Conservation (phyloP, 2,888 invertebrate species). For the Chloromyia formosa region DNA sequence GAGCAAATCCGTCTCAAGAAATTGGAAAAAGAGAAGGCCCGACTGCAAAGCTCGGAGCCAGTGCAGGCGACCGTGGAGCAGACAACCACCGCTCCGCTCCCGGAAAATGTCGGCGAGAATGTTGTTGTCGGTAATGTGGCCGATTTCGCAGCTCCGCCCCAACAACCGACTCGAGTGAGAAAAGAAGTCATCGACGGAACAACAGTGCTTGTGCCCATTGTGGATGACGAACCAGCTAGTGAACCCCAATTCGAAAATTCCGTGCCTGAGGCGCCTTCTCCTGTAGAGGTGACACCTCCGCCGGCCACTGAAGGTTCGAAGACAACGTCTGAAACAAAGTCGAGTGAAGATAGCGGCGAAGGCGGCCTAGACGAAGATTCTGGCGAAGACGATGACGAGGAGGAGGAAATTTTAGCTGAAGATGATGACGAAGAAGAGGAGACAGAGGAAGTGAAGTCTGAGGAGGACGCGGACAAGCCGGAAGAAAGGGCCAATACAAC, state of each 20-base stretch:
- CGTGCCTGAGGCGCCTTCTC: background rate
- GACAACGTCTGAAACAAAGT: constrained; percentile 26
- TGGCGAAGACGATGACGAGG: constrained; percentile 48
- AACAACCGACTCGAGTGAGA: constrained; percentile 52
- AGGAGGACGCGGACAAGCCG: constrained; percentile 45
- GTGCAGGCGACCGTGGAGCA: constrained; percentile 24
- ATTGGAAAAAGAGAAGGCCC: background rate
- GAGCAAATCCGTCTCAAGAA: constrained; percentile 50
- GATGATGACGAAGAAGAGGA: constrained; percentile 52
- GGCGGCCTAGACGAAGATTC: constrained; percentile 21
- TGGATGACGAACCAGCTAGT: constrained; percentile 23
- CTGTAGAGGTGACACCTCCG: background rate
- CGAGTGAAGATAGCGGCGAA: constrained; percentile 29
- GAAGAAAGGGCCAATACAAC: constrained; percentile 14
- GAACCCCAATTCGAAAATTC: background rate
- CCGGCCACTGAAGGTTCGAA: background rate
- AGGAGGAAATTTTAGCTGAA: constrained; percentile 55
- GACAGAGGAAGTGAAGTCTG: constrained; percentile 50
- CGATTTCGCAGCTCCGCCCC: constrained; percentile 55
- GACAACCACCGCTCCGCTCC: constrained; percentile 44
- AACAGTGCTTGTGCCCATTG: constrained; percentile 61
- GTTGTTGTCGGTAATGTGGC: constrained; percentile 48
- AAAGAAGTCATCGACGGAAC: constrained; percentile 74
- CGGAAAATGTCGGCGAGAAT: constrained; percentile 52
- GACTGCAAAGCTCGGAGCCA: constrained; percentile 47